Percentiles rank a stretch among this genome's conserved stretches.
Conservation (phyloP, 92 coral and sea anemone genomes). For the Ricordea florida region DNA sequence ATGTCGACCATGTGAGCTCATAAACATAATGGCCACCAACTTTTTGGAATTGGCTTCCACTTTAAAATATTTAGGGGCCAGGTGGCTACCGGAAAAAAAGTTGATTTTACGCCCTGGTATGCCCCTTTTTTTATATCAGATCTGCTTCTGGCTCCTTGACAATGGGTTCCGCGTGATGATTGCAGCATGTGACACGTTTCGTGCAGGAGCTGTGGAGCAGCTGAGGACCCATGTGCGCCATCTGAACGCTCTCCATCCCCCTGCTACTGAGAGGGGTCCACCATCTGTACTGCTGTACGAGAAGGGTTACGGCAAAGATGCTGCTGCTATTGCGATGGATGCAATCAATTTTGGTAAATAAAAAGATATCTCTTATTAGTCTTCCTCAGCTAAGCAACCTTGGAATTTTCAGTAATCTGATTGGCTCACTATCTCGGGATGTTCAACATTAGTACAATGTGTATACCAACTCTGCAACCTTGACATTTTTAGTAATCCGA, state of each 20-base stretch:
- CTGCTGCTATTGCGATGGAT: conserved; percentile 98
- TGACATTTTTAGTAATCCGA: too few relatives aligned
- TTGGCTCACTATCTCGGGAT: too few relatives aligned
- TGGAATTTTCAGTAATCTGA: too few relatives aligned
- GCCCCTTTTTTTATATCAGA: conserved; percentile 30
- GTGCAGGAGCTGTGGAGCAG: conserved; percentile 99
- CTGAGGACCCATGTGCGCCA: conserved; percentile 96
- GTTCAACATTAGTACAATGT: too few relatives aligned
- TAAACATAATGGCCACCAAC: too few relatives aligned
- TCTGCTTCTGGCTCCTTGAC: conserved; percentile 98
- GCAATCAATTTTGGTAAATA: conserved; percentile 96
- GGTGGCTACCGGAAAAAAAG: neutral
- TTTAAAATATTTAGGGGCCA: too few relatives aligned
- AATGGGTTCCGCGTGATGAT: conserved; percentile 98
- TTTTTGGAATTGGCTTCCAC: too few relatives aligned
- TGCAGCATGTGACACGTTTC: conserved; percentile 98
- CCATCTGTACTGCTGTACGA: conserved; percentile 95
- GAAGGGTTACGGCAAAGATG: conserved; percentile 98
- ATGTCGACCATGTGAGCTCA: too few relatives aligned
- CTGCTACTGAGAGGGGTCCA: conserved; percentile 81
- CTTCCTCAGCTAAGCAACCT: too few relatives aligned
- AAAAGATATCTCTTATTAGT: too few relatives aligned
- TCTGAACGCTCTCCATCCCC: conserved; percentile 95
- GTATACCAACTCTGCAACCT: too few relatives aligned
- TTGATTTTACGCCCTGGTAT: neutral